Evolutionary conservation across 2,888 invertebrate genomes (phyloP).

Genomic region (Isoperla grammatica): DNA sequence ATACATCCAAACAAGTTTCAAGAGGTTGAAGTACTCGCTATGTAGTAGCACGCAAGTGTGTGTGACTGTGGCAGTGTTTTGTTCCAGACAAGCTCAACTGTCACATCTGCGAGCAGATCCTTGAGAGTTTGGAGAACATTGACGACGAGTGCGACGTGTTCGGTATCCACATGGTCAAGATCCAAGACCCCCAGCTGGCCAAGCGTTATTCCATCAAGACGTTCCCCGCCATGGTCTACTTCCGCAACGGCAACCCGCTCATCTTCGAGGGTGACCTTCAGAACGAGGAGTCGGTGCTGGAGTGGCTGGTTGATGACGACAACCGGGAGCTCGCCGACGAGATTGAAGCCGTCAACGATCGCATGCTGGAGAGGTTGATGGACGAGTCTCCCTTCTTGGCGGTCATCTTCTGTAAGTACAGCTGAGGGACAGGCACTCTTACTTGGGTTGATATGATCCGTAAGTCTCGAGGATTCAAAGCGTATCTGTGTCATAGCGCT

Average conservation of each 20-base stretch:
- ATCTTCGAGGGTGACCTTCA: slow-evolving; percentile 72
- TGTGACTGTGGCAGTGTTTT: no score
- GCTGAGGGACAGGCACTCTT: no score
- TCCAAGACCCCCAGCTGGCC: slow-evolving; percentile 84
- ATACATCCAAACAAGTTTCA: no score
- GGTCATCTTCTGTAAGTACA: slow-evolving; percentile 86
- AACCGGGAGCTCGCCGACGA: slow-evolving; percentile 90
- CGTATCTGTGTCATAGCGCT: no score
- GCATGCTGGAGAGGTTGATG: slow-evolving; percentile 80
- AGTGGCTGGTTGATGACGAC: slow-evolving; percentile 91
- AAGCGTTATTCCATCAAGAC: slow-evolving; percentile 92
- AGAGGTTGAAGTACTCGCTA: no score
- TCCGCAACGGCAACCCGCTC: slow-evolving; percentile 64
- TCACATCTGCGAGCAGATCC: slow-evolving; percentile 84
- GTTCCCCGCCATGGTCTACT: slow-evolving; percentile 88
- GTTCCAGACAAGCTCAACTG: slow-evolving; percentile 78
- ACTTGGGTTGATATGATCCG: no score
- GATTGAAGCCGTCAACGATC: slow-evolving; percentile 86
- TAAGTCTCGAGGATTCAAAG: no score
- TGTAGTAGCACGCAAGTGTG: no score
- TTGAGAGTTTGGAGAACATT: slow-evolving; percentile 80
- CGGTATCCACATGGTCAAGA: slow-evolving; percentile 90
- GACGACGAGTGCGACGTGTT: slow-evolving; percentile 90
- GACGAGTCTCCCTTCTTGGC: slow-evolving; percentile 82
- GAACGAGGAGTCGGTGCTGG: slow-evolving; percentile 85